Base-by-base conservation (phyloP, 2,888 invertebrate genomes). In the Azorinus chamasolen region DNA sequence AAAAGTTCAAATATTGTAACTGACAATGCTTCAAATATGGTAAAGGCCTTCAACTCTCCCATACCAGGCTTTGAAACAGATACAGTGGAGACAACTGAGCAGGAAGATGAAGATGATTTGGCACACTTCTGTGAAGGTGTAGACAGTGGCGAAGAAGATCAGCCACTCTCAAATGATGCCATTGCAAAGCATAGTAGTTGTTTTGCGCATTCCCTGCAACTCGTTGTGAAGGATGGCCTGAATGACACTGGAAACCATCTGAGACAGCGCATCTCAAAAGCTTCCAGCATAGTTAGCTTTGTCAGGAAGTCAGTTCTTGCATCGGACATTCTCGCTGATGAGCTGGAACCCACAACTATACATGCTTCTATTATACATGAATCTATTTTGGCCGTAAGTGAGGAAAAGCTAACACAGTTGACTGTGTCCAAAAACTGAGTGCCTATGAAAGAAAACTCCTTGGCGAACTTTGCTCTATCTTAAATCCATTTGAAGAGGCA, bases 11-110 rank as follows among this genome's bases (percentile, higher is more conserved):
- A 16, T 22, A 50, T 77, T 8, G 27, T 77, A 14, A 80, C 58
- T 8, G 74, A 79, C 64, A 79, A 79, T 63, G 79, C 75, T 5
- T 53, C 75, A 6, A 79, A 79, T 43, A 75, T 79, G 75, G 27
- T 41, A 27, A 71, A 61, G 45, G 64, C 79, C 1, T 14, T 54
- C 65, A 39, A 18, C 24, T 27, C 20, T 74, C 20, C 65, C 68
- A 12, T 68, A 68, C 0, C 75, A n/a, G n/a, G n/a, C n/a, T n/a
- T n/a, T n/a, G n/a, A n/a, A n/a, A n/a, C n/a, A n/a, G n/a, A n/a
- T n/a, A n/a, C n/a, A n/a, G n/a, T 25, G 46, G 3, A 16, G 32
- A 4, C 32, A 32, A 37, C 45, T 59, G n/a, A 18, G 18, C 32
- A 41, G 45, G 51, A 61, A 43, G 20, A 51, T 43, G 63, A 69